Conservation (phyloP, 2,113 vertebrate genomes). For the Megatriorchis doriae region DNA sequence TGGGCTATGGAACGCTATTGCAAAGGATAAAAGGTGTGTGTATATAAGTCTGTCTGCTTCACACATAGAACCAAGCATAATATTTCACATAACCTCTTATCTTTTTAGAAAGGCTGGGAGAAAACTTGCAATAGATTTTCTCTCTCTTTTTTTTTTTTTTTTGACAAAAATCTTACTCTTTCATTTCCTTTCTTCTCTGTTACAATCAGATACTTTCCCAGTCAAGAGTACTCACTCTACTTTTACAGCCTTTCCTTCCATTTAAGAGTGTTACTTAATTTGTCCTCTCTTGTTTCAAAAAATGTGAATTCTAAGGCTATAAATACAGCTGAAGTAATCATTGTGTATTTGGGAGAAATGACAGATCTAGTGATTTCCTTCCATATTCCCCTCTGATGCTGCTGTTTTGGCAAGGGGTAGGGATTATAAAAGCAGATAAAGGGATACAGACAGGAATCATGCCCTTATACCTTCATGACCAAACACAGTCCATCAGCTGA, state of each 20-base stretch:
- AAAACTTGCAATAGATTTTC: background rate
- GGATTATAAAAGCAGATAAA: background rate
- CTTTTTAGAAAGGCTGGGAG: background rate
- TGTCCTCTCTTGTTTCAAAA: background rate
- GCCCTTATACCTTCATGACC: background rate
- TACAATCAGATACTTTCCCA: background rate
- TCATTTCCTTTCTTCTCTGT: background rate
- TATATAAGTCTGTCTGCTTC: background rate
- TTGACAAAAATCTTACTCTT: background rate
- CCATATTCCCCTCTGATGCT: accelerated
- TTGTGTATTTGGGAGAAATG: background rate
- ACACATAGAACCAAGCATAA: background rate
- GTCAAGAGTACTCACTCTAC: background rate
- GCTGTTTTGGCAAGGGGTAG: background rate
- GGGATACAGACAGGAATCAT: background rate
- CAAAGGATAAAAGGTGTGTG: conserved; percentile 83
- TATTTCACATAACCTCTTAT: background rate
- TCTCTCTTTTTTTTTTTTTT: no score
- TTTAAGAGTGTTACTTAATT: background rate
- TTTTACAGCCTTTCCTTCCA: background rate
- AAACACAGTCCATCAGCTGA: background rate
- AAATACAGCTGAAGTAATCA: background rate
- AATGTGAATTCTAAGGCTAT: background rate
- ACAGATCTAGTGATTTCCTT: background rate
- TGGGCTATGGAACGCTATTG: conserved; percentile 82